Evolutionary conservation across 2,113 vertebrate species (phyloP), one percentile per base, ranked within the genome.

Genomic region (Lepus timidus): DNA sequence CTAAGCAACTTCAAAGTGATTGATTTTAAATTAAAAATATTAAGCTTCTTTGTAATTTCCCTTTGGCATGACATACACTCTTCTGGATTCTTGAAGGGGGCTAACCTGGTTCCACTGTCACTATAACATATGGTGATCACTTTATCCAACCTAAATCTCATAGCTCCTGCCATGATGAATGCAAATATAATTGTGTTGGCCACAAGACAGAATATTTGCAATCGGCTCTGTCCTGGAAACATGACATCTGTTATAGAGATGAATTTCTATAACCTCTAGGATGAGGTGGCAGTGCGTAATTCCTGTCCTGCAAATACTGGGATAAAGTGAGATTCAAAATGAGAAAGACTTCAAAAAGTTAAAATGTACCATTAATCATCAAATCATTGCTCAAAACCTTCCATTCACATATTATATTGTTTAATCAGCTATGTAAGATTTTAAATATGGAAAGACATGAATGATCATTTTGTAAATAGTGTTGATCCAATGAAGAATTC

Each of bases 11-110:
- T 75, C 49, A 49, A 73, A 88, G 33, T 74, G 29, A 22, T 78
- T 93, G 33, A 88, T 93, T 92, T 95, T 84, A 82, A 51, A 70
- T 80, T 81, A 7, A 87, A 93, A 96, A 89, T 80, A 70, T 29
- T 81, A 58, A 31, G 5, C 58, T 51, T 89, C 61, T 76, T 70
- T 58, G 39, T 89, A 23, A 49, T 49, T 95, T 55, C 73, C 44
- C 76, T 88, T 75, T 52, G 79, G 22, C 27, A n/a, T 88, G 31
- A 5, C n/a, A 31, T 84, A 81, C 78, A 0, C 7, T 84, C 49
- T 84, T 9, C 49, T 44, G 68, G 49, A 65, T 14, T 75, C 31
- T 70, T 85, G 9, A 65, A 85, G 55, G 13, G 22, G 2, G 31
- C 11, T 85, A 58, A 79, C 13, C 4, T 49, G 16, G 8, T 80